Conservation (phyloP, 2,113 vertebrate species). For the Hydrolagus affinis region DNA sequence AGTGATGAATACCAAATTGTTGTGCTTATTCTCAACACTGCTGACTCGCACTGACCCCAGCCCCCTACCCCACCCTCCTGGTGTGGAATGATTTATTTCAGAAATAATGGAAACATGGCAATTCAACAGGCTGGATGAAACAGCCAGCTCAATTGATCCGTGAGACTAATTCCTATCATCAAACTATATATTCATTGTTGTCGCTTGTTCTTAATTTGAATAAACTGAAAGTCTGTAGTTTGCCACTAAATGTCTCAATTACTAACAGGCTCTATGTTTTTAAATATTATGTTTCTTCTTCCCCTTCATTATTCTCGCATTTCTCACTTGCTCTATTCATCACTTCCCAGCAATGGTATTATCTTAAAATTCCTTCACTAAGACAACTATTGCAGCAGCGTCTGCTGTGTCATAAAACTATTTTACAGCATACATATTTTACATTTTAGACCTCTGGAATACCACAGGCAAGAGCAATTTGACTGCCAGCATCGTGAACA, state of each 20-base stretch:
- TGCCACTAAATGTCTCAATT: not conserved
- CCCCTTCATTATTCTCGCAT: too few relatives aligned
- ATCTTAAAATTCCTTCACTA: too few relatives aligned
- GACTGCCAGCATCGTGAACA: too few relatives aligned
- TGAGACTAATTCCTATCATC: not conserved
- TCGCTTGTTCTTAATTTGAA: not conserved
- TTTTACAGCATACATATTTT: too few relatives aligned
- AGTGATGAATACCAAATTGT: not conserved
- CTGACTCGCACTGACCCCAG: not conserved
- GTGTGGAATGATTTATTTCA: not conserved
- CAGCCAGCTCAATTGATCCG: not conserved
- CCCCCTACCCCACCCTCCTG: not conserved
- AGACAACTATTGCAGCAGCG: too few relatives aligned
- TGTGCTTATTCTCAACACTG: not conserved
- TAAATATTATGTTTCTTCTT: too few relatives aligned
- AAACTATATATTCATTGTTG: not conserved
- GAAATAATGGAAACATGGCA: not conserved
- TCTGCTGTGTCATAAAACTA: too few relatives aligned
- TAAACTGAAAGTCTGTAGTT: not conserved
- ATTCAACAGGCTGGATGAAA: not conserved
- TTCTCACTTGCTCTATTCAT: too few relatives aligned
- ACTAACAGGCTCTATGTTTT: too few relatives aligned
- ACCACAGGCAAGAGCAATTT: too few relatives aligned
- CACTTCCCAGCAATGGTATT: too few relatives aligned
- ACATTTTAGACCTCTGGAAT: too few relatives aligned